Conservation (phyloP, 2,113 vertebrate genomes). For the Hypocryptadius cinnamomeus region DNA sequence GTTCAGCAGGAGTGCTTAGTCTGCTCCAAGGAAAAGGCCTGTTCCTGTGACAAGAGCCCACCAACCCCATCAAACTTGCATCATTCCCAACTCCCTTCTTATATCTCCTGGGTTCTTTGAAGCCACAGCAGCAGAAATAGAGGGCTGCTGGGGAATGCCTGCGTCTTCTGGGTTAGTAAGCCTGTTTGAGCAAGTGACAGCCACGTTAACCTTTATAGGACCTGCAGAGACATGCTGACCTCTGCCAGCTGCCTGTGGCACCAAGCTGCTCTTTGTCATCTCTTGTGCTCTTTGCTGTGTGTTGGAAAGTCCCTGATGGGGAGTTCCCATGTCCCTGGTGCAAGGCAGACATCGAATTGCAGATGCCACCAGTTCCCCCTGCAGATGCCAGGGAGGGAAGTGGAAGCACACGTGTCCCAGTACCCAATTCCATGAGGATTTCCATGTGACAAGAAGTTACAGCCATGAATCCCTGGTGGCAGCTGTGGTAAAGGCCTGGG, state of each 20-base stretch:
- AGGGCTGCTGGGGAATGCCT: background rate
- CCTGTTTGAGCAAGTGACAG: background rate
- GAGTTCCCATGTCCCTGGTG: background rate
- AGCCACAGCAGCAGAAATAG: background rate
- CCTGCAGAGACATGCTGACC: accelerated
- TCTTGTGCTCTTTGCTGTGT: background rate
- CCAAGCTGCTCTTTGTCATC: background rate
- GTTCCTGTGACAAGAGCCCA: background rate
- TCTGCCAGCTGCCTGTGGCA: background rate
- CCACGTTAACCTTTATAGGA: background rate
- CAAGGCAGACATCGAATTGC: background rate
- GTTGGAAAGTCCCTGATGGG: background rate
- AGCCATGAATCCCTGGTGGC: background rate
- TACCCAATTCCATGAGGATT: background rate
- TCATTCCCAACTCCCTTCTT: background rate
- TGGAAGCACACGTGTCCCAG: background rate
- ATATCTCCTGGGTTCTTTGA: background rate
- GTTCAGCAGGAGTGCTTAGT: background rate
- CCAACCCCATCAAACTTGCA: background rate
- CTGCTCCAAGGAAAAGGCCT: background rate
- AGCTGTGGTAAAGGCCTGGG: background rate
- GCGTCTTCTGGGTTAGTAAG: background rate
- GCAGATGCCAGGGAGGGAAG: accelerated
- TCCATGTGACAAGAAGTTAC: background rate
- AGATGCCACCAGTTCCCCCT: background rate